phyloP scores from a whole-genome alignment of 2,113 vertebrate species.

The Neodon shergylaensis region DNA sequence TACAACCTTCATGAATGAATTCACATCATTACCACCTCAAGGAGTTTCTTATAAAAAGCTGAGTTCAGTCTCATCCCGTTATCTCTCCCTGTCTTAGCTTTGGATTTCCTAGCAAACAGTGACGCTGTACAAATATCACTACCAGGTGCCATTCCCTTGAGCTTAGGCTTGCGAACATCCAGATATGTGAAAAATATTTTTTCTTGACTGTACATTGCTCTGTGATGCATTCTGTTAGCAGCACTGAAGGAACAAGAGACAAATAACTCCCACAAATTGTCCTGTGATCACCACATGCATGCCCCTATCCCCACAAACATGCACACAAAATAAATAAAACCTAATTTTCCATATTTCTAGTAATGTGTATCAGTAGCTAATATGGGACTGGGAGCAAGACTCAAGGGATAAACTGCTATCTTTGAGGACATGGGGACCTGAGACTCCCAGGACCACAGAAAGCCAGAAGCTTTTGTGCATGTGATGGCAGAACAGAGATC shows the following conservation, averaged over 20 bases:
- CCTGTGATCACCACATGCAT: neutral
- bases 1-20: neutral
- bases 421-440: neutral
- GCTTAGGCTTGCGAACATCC: neutral
- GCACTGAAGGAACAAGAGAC: neutral
- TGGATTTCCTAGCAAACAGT: neutral
- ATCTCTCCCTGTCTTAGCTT: neutral
- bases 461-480: neutral
- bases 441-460: neutral
- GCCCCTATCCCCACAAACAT: neutral
- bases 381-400: too few relatives aligned
- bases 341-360: neutral
- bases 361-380: neutral
- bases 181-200: neutral
- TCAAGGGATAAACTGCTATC: too few relatives aligned
- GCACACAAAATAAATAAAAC: neutral
- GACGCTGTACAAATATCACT: too few relatives aligned
- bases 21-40: neutral
- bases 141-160: neutral
- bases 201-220: neutral
- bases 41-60: neutral
- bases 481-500: neutral
- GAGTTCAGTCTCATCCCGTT: neutral
- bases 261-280: neutral
- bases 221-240: neutral